Evolutionary conservation across 2,888 invertebrate species (phyloP).

Genomic region (Anoplius nigerrimus): DNA sequence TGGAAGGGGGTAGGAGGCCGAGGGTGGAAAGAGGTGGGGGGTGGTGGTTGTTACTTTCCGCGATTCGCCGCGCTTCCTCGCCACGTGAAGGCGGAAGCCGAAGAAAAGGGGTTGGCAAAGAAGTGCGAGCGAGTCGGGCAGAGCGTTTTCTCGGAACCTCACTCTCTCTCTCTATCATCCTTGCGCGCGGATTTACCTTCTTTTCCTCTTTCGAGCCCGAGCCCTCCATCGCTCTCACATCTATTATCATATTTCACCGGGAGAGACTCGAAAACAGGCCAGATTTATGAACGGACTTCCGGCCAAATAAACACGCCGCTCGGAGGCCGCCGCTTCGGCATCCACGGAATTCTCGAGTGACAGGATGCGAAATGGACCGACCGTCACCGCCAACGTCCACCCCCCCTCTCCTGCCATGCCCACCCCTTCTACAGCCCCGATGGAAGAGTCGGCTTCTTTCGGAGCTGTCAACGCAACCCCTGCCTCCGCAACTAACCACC

Average conservation of each 20-base stretch:
- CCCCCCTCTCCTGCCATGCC: constrained; percentile 28
- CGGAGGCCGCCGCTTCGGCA: constrained; percentile 44
- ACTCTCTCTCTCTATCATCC: constrained; percentile 31
- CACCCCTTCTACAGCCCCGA: constrained; percentile 36
- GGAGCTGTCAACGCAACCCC: neutral
- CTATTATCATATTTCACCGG: constrained; percentile 69
- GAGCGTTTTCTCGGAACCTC: neutral
- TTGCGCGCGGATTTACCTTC: constrained; percentile 60
- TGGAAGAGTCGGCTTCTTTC: neutral
- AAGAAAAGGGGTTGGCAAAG: constrained; percentile 12
- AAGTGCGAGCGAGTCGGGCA: neutral
- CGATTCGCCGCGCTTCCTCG: constrained; percentile 28
- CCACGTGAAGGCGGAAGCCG: constrained; percentile 12
- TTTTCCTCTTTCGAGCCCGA: constrained; percentile 39
- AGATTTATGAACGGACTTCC: constrained; percentile 71
- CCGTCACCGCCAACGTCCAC: constrained; percentile 29
- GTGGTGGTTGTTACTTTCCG: constrained; percentile 31
- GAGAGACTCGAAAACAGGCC: constrained; percentile 67
- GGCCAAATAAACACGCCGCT: constrained; percentile 67
- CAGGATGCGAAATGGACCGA: constrained; percentile 68
- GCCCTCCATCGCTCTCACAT: constrained; percentile 62
- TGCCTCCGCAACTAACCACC: neutral
- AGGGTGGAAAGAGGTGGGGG: neutral
- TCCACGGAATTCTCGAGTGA: constrained; percentile 59
- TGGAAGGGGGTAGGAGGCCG: neutral